Conservation (phyloP, 2,113 vertebrate species). For the Leptocoma aspasia region DNA sequence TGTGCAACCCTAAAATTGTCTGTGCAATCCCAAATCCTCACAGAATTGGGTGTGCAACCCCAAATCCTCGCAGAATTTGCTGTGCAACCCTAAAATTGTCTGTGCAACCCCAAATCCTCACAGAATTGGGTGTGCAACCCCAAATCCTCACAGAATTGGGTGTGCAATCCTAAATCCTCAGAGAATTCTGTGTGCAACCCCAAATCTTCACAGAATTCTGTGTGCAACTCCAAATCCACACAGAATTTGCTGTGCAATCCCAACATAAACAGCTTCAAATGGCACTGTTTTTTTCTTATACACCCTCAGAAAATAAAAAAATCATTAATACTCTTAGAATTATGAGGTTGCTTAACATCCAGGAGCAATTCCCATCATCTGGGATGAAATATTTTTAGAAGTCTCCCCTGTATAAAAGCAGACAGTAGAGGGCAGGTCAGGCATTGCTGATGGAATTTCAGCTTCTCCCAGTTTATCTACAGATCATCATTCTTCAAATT, state of each 20-base stretch:
- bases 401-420: background rate
- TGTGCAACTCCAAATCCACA: background rate
- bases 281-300: background rate
- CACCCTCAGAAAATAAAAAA: background rate
- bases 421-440: background rate
- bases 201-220: background rate
- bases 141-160: background rate
- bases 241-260: background rate
- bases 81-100: no score
- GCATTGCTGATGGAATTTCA: background rate
- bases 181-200: background rate
- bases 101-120: background rate
- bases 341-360: background rate
- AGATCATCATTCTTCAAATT: background rate
- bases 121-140: rapidly evolving
- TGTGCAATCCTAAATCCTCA: background rate
- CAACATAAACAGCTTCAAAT: background rate
- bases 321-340: background rate
- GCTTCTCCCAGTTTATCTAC: background rate
- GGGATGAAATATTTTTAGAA: background rate
- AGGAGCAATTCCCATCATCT: background rate
- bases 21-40: background rate
- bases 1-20: no score
- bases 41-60: rapidly evolving
- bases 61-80: background rate